Evolutionary conservation across 92 coral and sea anemone species (phyloP).

Genomic region (Paragorgia papillata): DNA sequence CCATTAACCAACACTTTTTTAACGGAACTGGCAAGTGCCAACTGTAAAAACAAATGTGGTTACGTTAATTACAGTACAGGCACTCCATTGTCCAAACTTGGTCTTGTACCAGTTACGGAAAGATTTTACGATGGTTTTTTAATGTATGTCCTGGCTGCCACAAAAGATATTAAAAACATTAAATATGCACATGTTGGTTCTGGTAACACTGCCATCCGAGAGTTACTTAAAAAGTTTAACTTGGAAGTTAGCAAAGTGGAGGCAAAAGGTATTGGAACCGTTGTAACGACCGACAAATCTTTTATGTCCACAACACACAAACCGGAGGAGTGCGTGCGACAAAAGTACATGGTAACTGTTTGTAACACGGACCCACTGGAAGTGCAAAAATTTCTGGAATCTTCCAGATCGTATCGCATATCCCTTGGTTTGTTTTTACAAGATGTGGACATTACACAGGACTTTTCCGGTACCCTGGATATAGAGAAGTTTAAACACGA

Average conservation of each 20-base stretch:
- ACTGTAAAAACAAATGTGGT: too few relatives aligned
- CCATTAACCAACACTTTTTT: too few relatives aligned
- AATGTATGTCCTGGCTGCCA: not conserved
- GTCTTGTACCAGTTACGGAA: constrained; percentile 53
- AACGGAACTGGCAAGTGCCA: too few relatives aligned
- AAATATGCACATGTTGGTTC: too few relatives aligned
- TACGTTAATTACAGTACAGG: too few relatives aligned
- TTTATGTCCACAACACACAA: too few relatives aligned
- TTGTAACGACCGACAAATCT: too few relatives aligned
- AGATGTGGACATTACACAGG: not conserved
- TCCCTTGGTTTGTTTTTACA: not conserved
- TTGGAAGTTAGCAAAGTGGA: too few relatives aligned
- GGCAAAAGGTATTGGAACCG: too few relatives aligned
- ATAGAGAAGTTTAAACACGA: not conserved
- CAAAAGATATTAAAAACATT: not conserved
- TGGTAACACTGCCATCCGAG: not conserved
- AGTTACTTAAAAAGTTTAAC: not conserved
- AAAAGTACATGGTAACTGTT: not conserved
- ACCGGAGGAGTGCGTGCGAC: not conserved
- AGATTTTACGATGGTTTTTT: not conserved
- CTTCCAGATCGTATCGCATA: not conserved
- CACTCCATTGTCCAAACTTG: too few relatives aligned
- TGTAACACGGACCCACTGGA: not conserved
- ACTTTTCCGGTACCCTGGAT: not conserved
- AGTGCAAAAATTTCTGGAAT: not conserved